Percentiles rank a stretch among this genome's conserved stretches.
Evolutionary conservation across 2,113 vertebrate species (phyloP).

Genomic region (Centropristis striata): DNA sequence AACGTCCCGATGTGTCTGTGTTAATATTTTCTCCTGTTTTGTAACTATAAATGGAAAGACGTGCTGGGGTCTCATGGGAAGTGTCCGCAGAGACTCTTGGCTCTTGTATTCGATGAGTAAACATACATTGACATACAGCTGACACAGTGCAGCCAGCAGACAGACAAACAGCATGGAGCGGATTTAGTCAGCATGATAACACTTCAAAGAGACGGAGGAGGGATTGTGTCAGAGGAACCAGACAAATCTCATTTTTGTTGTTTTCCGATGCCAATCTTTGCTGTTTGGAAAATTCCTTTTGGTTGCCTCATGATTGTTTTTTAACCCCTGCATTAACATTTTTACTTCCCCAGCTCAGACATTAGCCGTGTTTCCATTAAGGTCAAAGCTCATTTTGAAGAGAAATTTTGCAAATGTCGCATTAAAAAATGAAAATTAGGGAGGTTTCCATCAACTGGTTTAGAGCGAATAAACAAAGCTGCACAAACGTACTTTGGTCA

Average conservation of each 20-base stretch:
- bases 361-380: too few species aligned
- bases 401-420: too few species aligned
- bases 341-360: background rate
- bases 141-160: slow-evolving; percentile 13
- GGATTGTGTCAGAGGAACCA: slow-evolving; percentile 8
- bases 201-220: slow-evolving; percentile 7
- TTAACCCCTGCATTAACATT: background rate
- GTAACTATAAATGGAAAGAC: slow-evolving; percentile 60
- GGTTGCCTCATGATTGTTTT: background rate
- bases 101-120: slow-evolving; percentile 35
- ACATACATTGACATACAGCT: slow-evolving; percentile 15
- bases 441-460: too few species aligned
- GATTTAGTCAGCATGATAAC: slow-evolving; percentile 20
- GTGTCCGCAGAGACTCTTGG: background rate
- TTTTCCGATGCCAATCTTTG: background rate
- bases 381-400: too few species aligned
- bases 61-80: background rate
- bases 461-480: too few species aligned
- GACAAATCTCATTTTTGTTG: background rate
- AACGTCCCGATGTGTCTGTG: background rate
- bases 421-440: too few species aligned
- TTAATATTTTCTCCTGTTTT: slow-evolving; percentile 27
- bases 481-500: too few species aligned
- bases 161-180: slow-evolving; percentile 8
- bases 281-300: slow-evolving; percentile 1